A percentile compares a stretch with the other conserved stretches of the same genome.
Conservation (phyloP, 1,140 invertebrate species). For the Drosophila aff. region DNA sequence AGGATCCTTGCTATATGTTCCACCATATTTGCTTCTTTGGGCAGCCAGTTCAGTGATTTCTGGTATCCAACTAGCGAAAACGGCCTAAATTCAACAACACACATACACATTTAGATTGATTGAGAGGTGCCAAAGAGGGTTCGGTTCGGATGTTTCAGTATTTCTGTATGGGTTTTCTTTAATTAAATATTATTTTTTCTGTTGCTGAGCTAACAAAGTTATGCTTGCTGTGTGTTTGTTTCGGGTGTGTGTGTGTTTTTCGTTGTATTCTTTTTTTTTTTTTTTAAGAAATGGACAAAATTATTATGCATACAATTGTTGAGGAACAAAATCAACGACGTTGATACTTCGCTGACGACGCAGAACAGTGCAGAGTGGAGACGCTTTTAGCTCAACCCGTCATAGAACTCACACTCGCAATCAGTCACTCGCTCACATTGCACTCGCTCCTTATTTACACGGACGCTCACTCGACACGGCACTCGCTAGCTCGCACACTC, state of each 20-base stretch:
- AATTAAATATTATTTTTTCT: constrained; percentile 10
- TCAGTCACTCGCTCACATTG: constrained; percentile 20
- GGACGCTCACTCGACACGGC: constrained; percentile 15
- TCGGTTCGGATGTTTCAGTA: constrained; percentile 29
- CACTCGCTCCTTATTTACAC: constrained; percentile 37
- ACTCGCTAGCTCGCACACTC: background rate
- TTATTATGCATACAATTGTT: constrained; percentile 45
- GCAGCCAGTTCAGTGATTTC: constrained; percentile 99
- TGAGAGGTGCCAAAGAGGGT: constrained; percentile 44
- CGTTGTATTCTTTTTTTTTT: constrained; percentile 2
- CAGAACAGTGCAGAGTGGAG: constrained; percentile 51
- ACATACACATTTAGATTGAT: constrained; percentile 82
- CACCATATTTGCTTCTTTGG: constrained; percentile 98
- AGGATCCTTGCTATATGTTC: constrained; percentile 98
- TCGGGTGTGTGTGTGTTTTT: constrained; percentile 22
- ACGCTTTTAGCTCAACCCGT: constrained; percentile 28
- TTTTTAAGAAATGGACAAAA: constrained; percentile 51
- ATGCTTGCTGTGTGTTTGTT: constrained; percentile 15
- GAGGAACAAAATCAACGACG: constrained; percentile 38
- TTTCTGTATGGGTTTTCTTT: constrained; percentile 7
- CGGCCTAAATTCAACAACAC: constrained; percentile 90
- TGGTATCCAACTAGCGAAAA: constrained; percentile 99
- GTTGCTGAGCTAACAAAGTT: constrained; percentile 35
- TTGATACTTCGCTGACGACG: constrained; percentile 48
- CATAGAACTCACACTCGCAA: constrained; percentile 13